Conservation (phyloP, 2,797 vertebrate genomes). For the Pantherophis vulpinus region DNA sequence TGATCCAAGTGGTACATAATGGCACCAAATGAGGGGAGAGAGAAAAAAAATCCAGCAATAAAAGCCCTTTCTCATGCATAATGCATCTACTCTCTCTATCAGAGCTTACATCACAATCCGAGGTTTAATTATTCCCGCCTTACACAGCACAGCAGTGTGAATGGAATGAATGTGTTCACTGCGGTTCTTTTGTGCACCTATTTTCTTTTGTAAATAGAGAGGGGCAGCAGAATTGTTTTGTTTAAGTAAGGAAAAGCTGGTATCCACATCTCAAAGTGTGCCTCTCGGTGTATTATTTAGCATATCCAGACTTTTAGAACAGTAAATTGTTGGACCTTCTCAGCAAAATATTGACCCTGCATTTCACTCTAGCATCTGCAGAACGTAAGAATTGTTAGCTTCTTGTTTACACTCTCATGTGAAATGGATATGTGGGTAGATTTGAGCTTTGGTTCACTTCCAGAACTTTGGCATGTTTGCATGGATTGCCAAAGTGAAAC, state of each 20-base stretch:
- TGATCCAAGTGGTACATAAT: conserved; percentile 73
- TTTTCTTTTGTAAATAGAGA: conserved; percentile 65
- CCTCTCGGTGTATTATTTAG: background rate
- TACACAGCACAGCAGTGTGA: conserved; percentile 70
- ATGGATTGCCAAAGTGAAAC: background rate
- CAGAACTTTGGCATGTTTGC: background rate
- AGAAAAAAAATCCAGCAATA: conserved; percentile 60
- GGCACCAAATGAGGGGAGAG: conserved; percentile 68
- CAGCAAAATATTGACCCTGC: conserved; percentile 39
- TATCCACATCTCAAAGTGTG: conserved; percentile 44
- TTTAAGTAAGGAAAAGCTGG: conserved; percentile 44
- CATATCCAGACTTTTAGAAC: conserved; percentile 31
- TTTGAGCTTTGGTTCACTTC: background rate
- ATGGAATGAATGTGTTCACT: conserved; percentile 67
- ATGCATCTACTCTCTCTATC: conserved; percentile 69
- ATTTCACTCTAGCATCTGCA: conserved; percentile 59
- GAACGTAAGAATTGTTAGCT: conserved; percentile 40
- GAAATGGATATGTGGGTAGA: background rate
- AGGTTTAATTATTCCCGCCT: conserved; percentile 76
- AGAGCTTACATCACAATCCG: conserved; percentile 75
- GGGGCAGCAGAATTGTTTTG: conserved; percentile 38
- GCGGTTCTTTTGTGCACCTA: conserved; percentile 63
- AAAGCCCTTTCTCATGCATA: conserved; percentile 72
- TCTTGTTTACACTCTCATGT: background rate
- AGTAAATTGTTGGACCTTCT: conserved; percentile 43